Conservation (phyloP, 1,140 invertebrate species). For the Yoshiicerus persimilis region DNA sequence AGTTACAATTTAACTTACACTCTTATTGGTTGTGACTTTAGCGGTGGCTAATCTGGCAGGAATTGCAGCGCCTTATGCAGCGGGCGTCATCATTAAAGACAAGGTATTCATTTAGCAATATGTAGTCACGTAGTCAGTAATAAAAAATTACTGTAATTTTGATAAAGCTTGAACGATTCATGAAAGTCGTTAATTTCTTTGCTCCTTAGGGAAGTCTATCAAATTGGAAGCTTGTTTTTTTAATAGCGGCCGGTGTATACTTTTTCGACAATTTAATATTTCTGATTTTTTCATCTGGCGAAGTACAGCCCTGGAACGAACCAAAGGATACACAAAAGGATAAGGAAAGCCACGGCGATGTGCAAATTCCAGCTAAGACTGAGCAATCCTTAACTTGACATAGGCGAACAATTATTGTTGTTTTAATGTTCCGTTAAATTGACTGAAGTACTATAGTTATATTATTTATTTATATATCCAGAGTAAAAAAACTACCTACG, state of each 20-base stretch:
- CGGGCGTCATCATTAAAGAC: slow-evolving; percentile 56
- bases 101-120: no score
- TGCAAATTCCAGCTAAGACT: no score
- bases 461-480: no score
- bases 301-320: slow-evolving; percentile 78
- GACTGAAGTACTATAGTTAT: no score
- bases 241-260: slow-evolving; percentile 74
- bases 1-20: background rate
- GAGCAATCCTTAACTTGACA: no score
- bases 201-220: slow-evolving; percentile 74
- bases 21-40: background rate
- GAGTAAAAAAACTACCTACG: no score
- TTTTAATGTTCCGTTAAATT: no score
- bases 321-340: background rate
- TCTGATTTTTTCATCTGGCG: slow-evolving; percentile 74
- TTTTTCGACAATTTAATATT: slow-evolving; percentile 74
- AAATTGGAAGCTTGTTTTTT: slow-evolving; percentile 83
- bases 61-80: slow-evolving; percentile 56
- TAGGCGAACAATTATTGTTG: no score
- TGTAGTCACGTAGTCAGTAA: no score
- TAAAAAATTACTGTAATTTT: no score
- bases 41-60: slow-evolving; percentile 29
- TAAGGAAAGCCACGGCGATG: background rate
- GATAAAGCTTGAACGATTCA: no score
- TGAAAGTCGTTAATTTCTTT: slow-evolving; percentile 52